Conservation (phyloP, 2,888 invertebrate genomes). For the Iselma pallidipennis region DNA sequence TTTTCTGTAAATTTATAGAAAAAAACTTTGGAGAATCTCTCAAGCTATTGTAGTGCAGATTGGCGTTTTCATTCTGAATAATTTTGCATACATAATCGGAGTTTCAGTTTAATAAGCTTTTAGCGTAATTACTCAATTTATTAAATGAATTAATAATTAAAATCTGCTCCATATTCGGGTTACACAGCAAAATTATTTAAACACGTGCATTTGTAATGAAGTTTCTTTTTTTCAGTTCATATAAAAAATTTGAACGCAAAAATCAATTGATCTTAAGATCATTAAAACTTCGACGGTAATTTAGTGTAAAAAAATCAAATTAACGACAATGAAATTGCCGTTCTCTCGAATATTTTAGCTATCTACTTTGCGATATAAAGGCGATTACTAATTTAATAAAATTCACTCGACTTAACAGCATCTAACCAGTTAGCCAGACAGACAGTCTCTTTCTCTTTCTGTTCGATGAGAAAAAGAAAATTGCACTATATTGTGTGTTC, state of each 20-base stretch:
- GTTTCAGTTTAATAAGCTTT: constrained; percentile 31
- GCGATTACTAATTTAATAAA: constrained; percentile 25
- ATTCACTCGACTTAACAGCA: constrained; percentile 12
- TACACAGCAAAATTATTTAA: no score
- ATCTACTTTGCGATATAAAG: constrained; percentile 15
- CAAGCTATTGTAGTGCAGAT: constrained; percentile 22
- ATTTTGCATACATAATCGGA: constrained; percentile 41
- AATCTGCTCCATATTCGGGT: constrained; percentile 35
- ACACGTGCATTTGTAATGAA: no score
- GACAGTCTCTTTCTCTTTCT: neutral
- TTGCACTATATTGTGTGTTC: constrained; percentile 11
- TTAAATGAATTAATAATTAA: constrained; percentile 39
- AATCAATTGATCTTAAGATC: neutral
- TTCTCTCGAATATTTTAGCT: neutral
- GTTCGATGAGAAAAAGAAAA: constrained; percentile 15
- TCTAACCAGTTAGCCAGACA: neutral
- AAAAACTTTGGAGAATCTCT: constrained; percentile 32
- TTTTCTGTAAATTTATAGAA: neutral
- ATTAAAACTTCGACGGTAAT: neutral
- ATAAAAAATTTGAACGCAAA: no score
- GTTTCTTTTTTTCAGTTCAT: no score
- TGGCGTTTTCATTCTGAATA: constrained; percentile 36
- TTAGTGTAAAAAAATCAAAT: neutral
- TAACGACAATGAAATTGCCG: neutral
- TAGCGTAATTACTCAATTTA: constrained; percentile 38